These are phyloP conservation scores for Mus musculus DNA, from an alignment of 2,113 vertebrate genomes.

Conservation along the genomic window GRCm39 chr1:154020501-154021000, in stretches of 20 bases:
- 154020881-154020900: neutral
- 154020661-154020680: neutral
- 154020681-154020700: neutral
- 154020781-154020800: neutral
- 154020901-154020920: neutral
- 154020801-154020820: neutral
- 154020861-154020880: neutral
- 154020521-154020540: too few species aligned
- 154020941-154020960: neutral
- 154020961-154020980: neutral
- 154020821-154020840: neutral
- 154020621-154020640: too few species aligned
- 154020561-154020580: too few species aligned
- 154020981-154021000: neutral
- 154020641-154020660: neutral
- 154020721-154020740: neutral
- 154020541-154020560: too few species aligned
- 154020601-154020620: too few species aligned
- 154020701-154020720: neutral
- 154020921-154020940: neutral
- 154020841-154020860: too few species aligned
- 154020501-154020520: too few species aligned
- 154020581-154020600: too few species aligned
- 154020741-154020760: neutral
- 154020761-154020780: neutral